phyloP scores from a whole-genome alignment of 2,888 invertebrate genomes.

The Lordiphosa fenestrarum region DNA sequence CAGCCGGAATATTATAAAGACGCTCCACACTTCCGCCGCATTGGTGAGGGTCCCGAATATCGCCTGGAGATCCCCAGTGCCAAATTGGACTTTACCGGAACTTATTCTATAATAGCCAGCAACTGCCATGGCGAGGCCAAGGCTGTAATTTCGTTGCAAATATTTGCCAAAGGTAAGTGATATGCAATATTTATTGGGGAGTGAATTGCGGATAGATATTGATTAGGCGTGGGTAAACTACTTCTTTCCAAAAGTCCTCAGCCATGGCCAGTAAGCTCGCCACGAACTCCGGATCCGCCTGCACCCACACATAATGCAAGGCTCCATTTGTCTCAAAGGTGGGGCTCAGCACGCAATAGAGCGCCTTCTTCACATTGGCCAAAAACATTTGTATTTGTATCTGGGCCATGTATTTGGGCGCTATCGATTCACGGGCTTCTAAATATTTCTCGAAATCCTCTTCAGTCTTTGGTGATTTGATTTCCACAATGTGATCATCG shows the following conservation, averaged over 20 bases:
- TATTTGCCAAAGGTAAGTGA: slow-evolving; percentile 88
- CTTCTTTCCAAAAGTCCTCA: slow-evolving; percentile 78
- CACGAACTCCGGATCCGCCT: slow-evolving; percentile 78
- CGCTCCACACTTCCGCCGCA: slow-evolving; percentile 89
- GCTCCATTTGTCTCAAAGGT: slow-evolving; percentile 79
- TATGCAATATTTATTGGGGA: slow-evolving; percentile 13
- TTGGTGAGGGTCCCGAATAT: slow-evolving; percentile 89
- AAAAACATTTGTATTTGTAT: slow-evolving; percentile 80
- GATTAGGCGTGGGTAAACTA: slow-evolving; percentile 75
- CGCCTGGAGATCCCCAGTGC: slow-evolving; percentile 92
- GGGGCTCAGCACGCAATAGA: slow-evolving; percentile 79
- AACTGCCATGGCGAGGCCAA: slow-evolving; percentile 92
- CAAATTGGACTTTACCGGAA: slow-evolving; percentile 92
- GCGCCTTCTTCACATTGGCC: slow-evolving; percentile 79
- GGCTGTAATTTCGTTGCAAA: slow-evolving; percentile 92
- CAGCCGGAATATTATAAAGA: slow-evolving; percentile 94
- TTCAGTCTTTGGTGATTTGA: slow-evolving; percentile 79
- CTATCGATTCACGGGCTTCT: slow-evolving; percentile 78
- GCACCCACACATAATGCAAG: slow-evolving; percentile 79
- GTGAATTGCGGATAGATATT: slow-evolving; percentile 69
- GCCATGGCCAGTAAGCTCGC: slow-evolving; percentile 74
- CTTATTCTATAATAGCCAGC: slow-evolving; percentile 91
- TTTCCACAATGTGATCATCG: slow-evolving; percentile 80
- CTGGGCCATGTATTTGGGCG: slow-evolving; percentile 80
- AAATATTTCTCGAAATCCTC: slow-evolving; percentile 80